These are phyloP conservation scores for Folsomia candida DNA, from an alignment of 2,888 invertebrate species.

Conservation along the genomic window DNA sequence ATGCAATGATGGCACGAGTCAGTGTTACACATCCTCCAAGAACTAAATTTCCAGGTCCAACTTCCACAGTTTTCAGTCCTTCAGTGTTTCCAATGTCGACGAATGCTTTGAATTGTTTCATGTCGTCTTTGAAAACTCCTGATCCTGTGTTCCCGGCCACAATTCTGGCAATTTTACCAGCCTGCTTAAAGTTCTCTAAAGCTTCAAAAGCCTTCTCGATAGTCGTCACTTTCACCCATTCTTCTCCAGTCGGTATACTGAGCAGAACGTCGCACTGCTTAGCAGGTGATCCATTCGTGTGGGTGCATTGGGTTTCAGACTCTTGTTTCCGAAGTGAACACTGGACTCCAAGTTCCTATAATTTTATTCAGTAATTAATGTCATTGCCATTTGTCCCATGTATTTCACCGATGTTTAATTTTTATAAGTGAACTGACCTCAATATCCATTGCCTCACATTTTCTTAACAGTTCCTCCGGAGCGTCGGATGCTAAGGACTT, in stretches of 20 bases:
- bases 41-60: slow-evolving; percentile 2
- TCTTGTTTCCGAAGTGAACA: not conserved
- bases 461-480: slow-evolving; percentile 55
- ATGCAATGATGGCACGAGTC: slow-evolving; percentile 2
- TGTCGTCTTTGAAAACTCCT: slow-evolving; percentile 45
- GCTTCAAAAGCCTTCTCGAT: slow-evolving; percentile 62
- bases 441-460: slow-evolving; percentile 56
- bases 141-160: slow-evolving; percentile 74
- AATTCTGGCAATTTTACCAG: slow-evolving; percentile 57
- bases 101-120: slow-evolving; percentile 22
- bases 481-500: slow-evolving; percentile 68
- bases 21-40: slow-evolving; percentile 5
- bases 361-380: no score
- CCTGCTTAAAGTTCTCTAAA: slow-evolving; percentile 54
- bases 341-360: not conserved
- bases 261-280: not conserved
- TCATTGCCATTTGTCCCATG: no score
- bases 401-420: no score
- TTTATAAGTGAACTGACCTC: slow-evolving; percentile 53
- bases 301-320: not conserved
- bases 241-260: slow-evolving; percentile 20
- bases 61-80: slow-evolving; percentile 16
- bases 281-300: no score
- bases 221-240: slow-evolving; percentile 52
- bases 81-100: slow-evolving; percentile 23